phyloP scores from a whole-genome alignment of 2,888 invertebrate genomes.

The Drosophila gaucha region DNA sequence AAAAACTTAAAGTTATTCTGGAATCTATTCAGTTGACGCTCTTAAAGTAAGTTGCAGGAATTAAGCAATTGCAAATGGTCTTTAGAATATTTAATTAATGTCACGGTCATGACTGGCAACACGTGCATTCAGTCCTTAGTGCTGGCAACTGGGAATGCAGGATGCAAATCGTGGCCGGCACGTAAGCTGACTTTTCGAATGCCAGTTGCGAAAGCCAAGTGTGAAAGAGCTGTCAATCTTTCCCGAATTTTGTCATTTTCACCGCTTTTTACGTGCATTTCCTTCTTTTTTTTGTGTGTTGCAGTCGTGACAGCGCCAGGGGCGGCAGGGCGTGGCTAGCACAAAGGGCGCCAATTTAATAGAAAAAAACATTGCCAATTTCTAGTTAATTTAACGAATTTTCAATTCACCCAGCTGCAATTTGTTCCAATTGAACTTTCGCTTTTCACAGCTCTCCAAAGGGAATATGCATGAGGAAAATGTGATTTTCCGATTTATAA shows the following conservation, averaged over 20 bases:
- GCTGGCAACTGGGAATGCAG: conserved; percentile 1
- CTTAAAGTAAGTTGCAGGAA: background rate
- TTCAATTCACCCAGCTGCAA: background rate
- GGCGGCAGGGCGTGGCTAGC: background rate
- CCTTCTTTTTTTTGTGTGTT: background rate
- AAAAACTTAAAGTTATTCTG: background rate
- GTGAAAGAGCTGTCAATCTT: conserved; percentile 16
- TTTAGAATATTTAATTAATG: conserved; percentile 37
- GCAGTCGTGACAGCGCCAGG: background rate
- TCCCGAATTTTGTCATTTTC: conserved; percentile 11
- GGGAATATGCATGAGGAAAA: no score
- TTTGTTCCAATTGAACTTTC: conserved; percentile 11
- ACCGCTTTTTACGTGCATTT: background rate
- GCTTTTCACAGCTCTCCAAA: no score
- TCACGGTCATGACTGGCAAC: background rate
- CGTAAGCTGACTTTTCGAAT: conserved; percentile 44
- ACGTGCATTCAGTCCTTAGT: background rate
- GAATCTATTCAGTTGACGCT: background rate
- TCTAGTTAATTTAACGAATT: background rate
- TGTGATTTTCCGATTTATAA: no score
- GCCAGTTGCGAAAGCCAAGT: conserved; percentile 25
- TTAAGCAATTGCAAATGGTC: background rate
- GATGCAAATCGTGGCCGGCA: conserved; percentile 33
- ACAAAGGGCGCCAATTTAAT: no score
- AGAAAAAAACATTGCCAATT: conserved; percentile 16